phyloP scores from a whole-genome alignment of 2,888 invertebrate genomes.

The Nudaria mundana region DNA sequence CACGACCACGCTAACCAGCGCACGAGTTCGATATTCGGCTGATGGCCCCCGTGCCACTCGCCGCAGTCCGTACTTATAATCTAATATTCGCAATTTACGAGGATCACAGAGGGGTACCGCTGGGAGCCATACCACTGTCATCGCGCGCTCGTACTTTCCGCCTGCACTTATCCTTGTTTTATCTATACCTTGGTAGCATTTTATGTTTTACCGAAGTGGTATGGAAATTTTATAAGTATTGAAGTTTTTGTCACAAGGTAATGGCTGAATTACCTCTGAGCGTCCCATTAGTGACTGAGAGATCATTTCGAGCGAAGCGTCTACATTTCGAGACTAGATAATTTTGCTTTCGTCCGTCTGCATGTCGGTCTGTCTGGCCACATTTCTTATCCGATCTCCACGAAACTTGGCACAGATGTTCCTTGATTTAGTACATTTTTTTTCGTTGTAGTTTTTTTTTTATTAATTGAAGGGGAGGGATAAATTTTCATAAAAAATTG shows the following conservation, averaged over 20 bases:
- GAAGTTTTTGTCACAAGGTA: constrained; percentile 4
- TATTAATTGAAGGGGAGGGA: too few relatives aligned
- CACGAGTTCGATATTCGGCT: constrained; percentile 71
- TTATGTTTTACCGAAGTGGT: constrained; percentile 46
- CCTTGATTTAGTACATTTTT: too few relatives aligned
- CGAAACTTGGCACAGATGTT: too few relatives aligned
- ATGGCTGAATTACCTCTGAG: neutral
- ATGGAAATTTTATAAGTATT: constrained; percentile 32
- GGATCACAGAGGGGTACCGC: constrained; percentile 69
- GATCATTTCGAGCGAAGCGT: too few relatives aligned
- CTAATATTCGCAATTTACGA: constrained; percentile 81
- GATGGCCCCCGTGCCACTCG: constrained; percentile 61
- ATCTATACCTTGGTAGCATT: constrained; percentile 55
- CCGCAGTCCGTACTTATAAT: constrained; percentile 78
- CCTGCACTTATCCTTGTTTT: constrained; percentile 64
- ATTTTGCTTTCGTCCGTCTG: too few relatives aligned
- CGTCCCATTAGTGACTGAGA: too few relatives aligned
- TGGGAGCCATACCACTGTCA: constrained; percentile 74
- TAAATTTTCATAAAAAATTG: too few relatives aligned
- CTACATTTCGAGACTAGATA: too few relatives aligned
- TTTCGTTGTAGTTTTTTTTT: too few relatives aligned
- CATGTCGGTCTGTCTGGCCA: too few relatives aligned
- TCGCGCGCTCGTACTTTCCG: constrained; percentile 68
- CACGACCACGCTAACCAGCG: constrained; percentile 66
- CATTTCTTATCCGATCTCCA: too few relatives aligned